Evolutionary conservation across 2,113 vertebrate species (phyloP).

Genomic region (Lutjanus erythropterus): DNA sequence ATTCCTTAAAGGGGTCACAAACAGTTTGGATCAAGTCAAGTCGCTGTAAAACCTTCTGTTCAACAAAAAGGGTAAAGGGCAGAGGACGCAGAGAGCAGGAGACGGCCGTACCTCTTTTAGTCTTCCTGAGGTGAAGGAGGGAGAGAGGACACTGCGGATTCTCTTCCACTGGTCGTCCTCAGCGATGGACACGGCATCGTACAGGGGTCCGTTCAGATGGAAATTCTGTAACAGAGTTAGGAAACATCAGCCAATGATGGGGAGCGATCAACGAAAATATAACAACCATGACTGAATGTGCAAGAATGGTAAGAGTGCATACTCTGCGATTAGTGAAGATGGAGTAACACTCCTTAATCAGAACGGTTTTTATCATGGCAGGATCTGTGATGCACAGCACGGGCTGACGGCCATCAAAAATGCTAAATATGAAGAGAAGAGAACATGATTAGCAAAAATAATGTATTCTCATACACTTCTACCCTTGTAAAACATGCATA

Average conservation of each 20-base stretch:
- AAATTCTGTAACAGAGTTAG: slow-evolving; percentile 55
- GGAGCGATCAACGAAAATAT: background rate
- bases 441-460: background rate
- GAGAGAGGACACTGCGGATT: slow-evolving; percentile 87
- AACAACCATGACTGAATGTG: rapidly evolving
- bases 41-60: too few relatives aligned
- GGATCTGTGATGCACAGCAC: slow-evolving; percentile 77
- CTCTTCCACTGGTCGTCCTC: slow-evolving; percentile 89
- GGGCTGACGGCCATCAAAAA: slow-evolving; percentile 83
- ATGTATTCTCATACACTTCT: background rate
- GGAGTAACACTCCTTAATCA: slow-evolving; percentile 83
- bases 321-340: slow-evolving; percentile 81
- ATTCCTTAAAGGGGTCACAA: background rate
- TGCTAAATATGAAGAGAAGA: slow-evolving; percentile 51
- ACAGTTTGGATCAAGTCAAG: too few relatives aligned
- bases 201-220: slow-evolving; percentile 74
- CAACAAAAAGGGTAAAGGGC: too few relatives aligned
- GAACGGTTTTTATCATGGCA: slow-evolving; percentile 75
- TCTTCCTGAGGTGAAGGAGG: slow-evolving; percentile 90
- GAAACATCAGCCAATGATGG: background rate
- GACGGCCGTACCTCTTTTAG: slow-evolving; percentile 86
- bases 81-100: background rate
- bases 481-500: background rate
- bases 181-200: slow-evolving; percentile 63
- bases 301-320: background rate